A percentile compares a stretch with the other conserved stretches of the same genome.
phyloP scores from a whole-genome alignment of 2,888 invertebrate genomes.

The Apamea anceps region DNA sequence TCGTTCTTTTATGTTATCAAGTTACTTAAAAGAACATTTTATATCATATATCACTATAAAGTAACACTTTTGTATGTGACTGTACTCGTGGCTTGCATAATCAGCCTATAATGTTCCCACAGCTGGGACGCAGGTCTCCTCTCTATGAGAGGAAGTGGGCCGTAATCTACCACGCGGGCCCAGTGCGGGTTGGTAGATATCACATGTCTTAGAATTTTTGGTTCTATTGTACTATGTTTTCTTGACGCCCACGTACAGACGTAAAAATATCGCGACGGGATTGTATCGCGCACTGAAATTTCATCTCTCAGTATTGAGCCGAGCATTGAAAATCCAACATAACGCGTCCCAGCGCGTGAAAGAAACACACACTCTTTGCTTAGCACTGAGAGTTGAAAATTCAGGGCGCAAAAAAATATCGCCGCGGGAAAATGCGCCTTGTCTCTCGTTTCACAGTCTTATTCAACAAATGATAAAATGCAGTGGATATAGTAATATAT shows the following conservation, averaged over 20 bases:
- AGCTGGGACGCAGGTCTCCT: too few species aligned
- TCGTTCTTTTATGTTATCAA: background rate
- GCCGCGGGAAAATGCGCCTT: background rate
- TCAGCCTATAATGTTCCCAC: too few species aligned
- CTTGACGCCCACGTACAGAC: background rate
- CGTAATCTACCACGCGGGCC: too few species aligned
- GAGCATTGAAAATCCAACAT: background rate
- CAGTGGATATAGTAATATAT: conserved; percentile 39
- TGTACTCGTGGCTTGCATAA: background rate
- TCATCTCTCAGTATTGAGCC: background rate
- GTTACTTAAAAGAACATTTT: background rate
- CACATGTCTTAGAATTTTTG: too few species aligned
- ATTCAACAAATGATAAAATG: conserved; percentile 47
- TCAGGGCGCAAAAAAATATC: background rate
- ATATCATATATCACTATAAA: background rate
- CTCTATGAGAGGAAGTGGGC: too few species aligned
- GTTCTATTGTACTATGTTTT: too few species aligned
- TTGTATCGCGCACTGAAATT: background rate
- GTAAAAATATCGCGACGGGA: background rate
- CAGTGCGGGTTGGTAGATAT: too few species aligned
- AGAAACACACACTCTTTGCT: background rate
- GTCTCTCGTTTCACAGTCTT: conserved; percentile 56
- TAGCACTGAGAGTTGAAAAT: background rate
- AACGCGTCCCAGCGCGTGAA: background rate
- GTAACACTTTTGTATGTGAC: background rate